Evolutionary conservation across 2,797 vertebrate genomes (phyloP).

Genomic region (Vespertilio murinus): DNA sequence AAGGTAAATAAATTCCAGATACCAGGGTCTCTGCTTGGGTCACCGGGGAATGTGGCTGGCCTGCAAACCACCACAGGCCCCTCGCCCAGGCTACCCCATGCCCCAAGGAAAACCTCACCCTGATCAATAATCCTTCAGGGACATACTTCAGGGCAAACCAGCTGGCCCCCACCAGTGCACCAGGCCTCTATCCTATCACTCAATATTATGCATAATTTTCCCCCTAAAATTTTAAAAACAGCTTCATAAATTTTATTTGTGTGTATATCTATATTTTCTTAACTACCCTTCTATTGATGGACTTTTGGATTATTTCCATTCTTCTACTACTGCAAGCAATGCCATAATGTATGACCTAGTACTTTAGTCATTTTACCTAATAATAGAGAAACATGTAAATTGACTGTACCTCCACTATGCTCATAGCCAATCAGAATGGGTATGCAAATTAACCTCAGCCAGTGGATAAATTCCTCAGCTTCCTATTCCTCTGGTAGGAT

Average conservation of each 20-base stretch:
- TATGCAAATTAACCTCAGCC: too few species aligned
- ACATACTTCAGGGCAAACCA: too few species aligned
- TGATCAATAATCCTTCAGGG: too few species aligned
- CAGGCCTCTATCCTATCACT: neutral
- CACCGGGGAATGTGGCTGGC: accelerated
- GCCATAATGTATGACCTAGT: neutral
- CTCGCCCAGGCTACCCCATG: too few species aligned
- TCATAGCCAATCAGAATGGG: too few species aligned
- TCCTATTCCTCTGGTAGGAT: neutral
- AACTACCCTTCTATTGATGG: neutral
- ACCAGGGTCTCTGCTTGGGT: too few species aligned
- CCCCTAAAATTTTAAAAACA: neutral
- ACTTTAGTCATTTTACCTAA: neutral
- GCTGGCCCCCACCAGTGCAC: too few species aligned
- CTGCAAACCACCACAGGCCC: too few species aligned
- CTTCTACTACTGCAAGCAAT: neutral
- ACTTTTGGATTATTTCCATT: neutral
- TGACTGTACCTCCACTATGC: too few species aligned
- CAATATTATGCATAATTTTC: neutral
- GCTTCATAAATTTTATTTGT: neutral
- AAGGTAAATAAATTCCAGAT: too few species aligned
- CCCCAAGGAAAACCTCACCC: too few species aligned
- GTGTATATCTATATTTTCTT: neutral
- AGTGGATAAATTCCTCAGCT: neutral
- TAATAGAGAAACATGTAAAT: too few species aligned